Conservation (phyloP, 2,888 invertebrate genomes). For the Rhagonycha fulva region DNA sequence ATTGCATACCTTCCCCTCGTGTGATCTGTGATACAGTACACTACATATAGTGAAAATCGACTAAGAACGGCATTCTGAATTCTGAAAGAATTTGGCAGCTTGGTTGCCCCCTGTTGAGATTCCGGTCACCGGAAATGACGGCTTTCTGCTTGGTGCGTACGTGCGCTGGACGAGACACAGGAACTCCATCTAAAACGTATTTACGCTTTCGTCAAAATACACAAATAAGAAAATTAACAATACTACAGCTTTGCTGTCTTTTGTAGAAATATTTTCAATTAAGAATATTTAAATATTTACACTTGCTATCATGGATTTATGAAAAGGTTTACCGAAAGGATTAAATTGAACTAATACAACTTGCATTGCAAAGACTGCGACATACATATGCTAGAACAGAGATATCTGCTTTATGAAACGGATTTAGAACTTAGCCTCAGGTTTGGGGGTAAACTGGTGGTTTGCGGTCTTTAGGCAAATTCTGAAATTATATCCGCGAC, state of each 20-base stretch:
- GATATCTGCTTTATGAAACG: constrained; percentile 29
- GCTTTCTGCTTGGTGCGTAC: constrained; percentile 40
- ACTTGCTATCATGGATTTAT: background rate
- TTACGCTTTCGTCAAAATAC: constrained; percentile 14
- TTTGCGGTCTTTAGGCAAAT: constrained; percentile 43
- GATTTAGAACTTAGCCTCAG: constrained; percentile 30
- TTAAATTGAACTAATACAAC: background rate
- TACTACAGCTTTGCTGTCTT: background rate
- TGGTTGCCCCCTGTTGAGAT: constrained; percentile 29
- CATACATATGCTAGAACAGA: constrained; percentile 4
- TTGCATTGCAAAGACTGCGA: background rate
- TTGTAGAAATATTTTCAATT: background rate
- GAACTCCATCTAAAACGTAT: constrained; percentile 27
- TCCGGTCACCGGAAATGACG: constrained; percentile 39
- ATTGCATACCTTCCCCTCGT: constrained; percentile 28
- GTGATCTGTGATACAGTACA: constrained; percentile 17
- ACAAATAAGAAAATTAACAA: background rate
- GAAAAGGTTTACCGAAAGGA: background rate
- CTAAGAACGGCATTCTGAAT: constrained; percentile 22
- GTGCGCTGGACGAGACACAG: constrained; percentile 35
- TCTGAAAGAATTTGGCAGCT: constrained; percentile 34
- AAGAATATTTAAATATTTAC: background rate
- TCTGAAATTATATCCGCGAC: constrained; percentile 45
- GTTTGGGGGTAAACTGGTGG: constrained; percentile 32
- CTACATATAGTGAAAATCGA: constrained; percentile 16